Conservation (phyloP, 2,888 invertebrate genomes). For the Lasioglossum lativentre region DNA sequence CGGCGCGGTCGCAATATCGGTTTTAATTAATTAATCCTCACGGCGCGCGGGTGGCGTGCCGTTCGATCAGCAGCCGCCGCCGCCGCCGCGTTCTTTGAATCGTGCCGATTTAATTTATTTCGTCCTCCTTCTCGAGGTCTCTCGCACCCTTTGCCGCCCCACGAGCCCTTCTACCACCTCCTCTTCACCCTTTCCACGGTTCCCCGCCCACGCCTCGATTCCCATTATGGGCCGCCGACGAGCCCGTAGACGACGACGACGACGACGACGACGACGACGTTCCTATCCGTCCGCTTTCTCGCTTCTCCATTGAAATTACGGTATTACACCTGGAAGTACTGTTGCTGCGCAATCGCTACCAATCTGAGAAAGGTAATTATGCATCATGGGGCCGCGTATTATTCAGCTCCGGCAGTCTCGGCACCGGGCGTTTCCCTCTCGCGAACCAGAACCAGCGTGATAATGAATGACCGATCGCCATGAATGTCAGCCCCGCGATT, state of each 20-base stretch:
- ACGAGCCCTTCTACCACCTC: background rate
- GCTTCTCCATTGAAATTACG: conserved; percentile 12
- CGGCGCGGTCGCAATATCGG: conserved; percentile 64
- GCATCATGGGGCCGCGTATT: conserved; percentile 24
- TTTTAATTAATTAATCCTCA: conserved; percentile 71
- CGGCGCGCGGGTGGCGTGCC: conserved; percentile 36
- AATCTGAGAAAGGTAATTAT: conserved; percentile 24
- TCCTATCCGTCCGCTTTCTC: conserved; percentile 19
- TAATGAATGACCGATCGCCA: conserved; percentile 38
- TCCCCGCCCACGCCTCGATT: background rate
- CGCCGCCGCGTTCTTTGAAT: conserved; percentile 66
- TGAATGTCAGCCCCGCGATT: conserved; percentile 14
- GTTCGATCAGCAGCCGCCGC: conserved; percentile 50
- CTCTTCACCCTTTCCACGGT: background rate
- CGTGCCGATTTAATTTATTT: conserved; percentile 62
- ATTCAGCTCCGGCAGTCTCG: conserved; percentile 13
- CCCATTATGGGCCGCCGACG: conserved; percentile 24
- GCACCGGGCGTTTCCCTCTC: conserved; percentile 13
- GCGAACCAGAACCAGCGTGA: conserved; percentile 5
- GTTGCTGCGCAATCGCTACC: conserved; percentile 17
- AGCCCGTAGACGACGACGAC: conserved; percentile 14
- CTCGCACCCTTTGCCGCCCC: background rate
- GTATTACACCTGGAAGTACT: conserved; percentile 22
- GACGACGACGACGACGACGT: background rate
- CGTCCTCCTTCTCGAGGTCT: conserved; percentile 13